Evolutionary conservation across 2,888 invertebrate genomes (phyloP).

Genomic region (Conops quadrifasciatus): DNA sequence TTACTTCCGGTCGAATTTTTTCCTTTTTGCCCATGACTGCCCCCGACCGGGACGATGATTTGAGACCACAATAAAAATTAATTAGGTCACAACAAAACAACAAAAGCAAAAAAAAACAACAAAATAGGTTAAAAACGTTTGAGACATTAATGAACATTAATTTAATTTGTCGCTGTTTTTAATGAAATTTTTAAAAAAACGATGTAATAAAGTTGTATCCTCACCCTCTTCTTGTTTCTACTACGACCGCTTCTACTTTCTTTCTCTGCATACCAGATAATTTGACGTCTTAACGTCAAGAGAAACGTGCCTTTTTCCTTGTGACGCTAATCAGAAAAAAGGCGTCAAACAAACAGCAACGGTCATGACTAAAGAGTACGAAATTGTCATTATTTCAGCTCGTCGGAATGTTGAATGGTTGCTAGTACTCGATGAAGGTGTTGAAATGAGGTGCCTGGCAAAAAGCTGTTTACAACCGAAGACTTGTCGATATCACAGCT

Average conservation of each 20-base stretch:
- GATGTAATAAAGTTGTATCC: background rate
- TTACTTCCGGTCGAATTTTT: too few relatives aligned
- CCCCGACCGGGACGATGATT: too few relatives aligned
- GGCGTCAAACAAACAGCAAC: background rate
- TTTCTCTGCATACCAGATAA: background rate
- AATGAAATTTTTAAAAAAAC: background rate
- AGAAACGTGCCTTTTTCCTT: conserved; percentile 17
- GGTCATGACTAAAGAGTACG: background rate
- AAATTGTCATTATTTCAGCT: conserved; percentile 17
- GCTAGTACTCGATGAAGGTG: background rate
- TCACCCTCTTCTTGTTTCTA: background rate
- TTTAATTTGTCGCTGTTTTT: too few relatives aligned
- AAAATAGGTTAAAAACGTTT: too few relatives aligned
- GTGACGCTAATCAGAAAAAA: conserved; percentile 13
- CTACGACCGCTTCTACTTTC: background rate
- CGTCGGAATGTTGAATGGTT: background rate
- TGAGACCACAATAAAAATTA: too few relatives aligned
- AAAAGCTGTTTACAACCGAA: background rate
- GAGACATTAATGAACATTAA: too few relatives aligned
- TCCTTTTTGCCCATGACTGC: too few relatives aligned
- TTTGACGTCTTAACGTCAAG: conserved; percentile 10
- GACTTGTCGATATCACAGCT: background rate
- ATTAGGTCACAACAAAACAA: too few relatives aligned
- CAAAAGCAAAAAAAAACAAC: too few relatives aligned
- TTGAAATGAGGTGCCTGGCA: background rate